Percentiles rank a stretch among this genome's conserved stretches.
phyloP scores from a whole-genome alignment of 2,113 vertebrate species.

The Hemichromis elongatus region DNA sequence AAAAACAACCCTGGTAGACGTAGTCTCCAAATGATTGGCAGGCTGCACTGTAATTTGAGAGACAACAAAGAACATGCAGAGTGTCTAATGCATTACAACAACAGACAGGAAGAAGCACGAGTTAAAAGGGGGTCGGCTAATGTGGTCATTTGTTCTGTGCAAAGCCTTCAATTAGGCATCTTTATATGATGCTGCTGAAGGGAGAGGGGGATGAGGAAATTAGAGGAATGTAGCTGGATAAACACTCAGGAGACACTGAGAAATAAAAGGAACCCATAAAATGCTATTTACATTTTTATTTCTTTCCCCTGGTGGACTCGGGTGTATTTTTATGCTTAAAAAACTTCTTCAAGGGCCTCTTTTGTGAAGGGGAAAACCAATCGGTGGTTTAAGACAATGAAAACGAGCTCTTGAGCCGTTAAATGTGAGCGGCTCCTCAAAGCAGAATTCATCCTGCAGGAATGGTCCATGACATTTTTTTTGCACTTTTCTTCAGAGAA shows the following conservation, averaged over 20 bases:
- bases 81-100: conserved; percentile 37
- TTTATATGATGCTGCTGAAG: conserved; percentile 49
- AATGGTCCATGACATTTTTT: conserved; percentile 4
- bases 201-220: conserved; percentile 11
- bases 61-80: conserved; percentile 41
- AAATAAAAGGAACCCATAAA: conserved; percentile 28
- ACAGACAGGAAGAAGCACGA: conserved; percentile 44
- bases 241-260: conserved; percentile 22
- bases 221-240: conserved; percentile 27
- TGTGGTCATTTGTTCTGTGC: conserved; percentile 65
- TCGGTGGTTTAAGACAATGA: background rate
- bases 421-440: conserved; percentile 15
- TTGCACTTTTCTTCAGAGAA: background rate
- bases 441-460: background rate
- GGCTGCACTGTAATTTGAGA: conserved; percentile 49
- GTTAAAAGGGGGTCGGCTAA: conserved; percentile 54
- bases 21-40: conserved; percentile 40
- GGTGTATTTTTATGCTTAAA: conserved; percentile 1
- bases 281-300: conserved; percentile 1
- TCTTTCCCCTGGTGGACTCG: background rate
- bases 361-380: background rate
- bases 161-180: conserved; percentile 65
- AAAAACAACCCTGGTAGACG: conserved; percentile 7
- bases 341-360: conserved; percentile 6
- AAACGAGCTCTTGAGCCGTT: conserved; percentile 4